These are phyloP conservation scores for Incurvaria masculella DNA, from an alignment of 2,888 invertebrate species.

Conservation along the genomic window DNA sequence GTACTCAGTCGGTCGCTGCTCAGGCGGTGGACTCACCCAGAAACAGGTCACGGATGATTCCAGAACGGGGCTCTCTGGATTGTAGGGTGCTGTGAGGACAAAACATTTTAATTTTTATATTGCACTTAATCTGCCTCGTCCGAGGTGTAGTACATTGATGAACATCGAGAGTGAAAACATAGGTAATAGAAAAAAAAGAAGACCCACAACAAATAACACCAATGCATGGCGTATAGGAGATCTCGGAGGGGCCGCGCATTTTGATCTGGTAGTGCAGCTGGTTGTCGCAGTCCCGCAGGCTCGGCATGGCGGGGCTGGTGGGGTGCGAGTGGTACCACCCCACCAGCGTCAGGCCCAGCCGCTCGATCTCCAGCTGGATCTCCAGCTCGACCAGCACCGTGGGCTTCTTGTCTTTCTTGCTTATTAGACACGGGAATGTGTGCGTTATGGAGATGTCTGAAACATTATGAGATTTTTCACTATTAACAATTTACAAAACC, in stretches of 20 bases:
- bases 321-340: constrained; percentile 98
- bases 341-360: constrained; percentile 74
- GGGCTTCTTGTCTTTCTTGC: constrained; percentile 74
- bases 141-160: too few relatives aligned
- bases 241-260: constrained; percentile 89
- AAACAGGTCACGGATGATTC: constrained; percentile 84
- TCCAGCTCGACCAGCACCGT: constrained; percentile 75
- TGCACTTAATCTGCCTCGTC: too few relatives aligned
- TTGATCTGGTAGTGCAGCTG: constrained; percentile 94
- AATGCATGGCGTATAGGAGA: constrained; percentile 90
- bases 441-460: constrained; percentile 82
- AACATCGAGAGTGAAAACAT: background rate
- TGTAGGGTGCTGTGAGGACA: constrained; percentile 68
- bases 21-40: constrained; percentile 96
- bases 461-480: constrained; percentile 26
- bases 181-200: constrained; percentile 4
- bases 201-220: constrained; percentile 89
- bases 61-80: constrained; percentile 72
- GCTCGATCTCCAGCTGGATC: constrained; percentile 81
- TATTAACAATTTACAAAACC: background rate
- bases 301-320: constrained; percentile 82
- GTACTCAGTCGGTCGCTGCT: constrained; percentile 88
- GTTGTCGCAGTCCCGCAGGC: constrained; percentile 82
- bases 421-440: constrained; percentile 84
- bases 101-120: background rate